A percentile compares a stretch with the other conserved stretches of the same genome.
Evolutionary conservation across 2,797 vertebrate species (phyloP).

Genomic region (Myiotriccus ornatus): DNA sequence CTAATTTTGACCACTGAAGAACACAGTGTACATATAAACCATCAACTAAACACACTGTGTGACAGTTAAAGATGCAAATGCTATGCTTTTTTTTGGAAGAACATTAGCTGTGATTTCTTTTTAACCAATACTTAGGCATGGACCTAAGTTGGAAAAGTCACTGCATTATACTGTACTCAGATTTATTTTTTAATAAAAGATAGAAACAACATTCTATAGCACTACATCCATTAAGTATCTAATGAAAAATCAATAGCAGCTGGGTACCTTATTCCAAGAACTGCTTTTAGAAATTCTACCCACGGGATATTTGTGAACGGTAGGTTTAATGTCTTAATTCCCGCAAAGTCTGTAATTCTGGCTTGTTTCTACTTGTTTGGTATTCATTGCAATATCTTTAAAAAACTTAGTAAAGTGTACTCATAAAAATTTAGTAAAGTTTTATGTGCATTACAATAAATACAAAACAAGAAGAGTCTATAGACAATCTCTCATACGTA

Average conservation of each 20-base stretch:
- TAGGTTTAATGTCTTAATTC: slow-evolving; percentile 23
- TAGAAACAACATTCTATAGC: slow-evolving; percentile 2
- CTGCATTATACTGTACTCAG: neutral
- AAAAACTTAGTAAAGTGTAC: neutral
- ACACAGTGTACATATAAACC: neutral
- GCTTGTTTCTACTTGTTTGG: neutral
- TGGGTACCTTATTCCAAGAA: slow-evolving; percentile 24
- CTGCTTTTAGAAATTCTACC: slow-evolving; percentile 49
- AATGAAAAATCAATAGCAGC: slow-evolving; percentile 55
- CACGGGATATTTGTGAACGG: slow-evolving; percentile 16
- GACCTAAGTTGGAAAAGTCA: neutral
- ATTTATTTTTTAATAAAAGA: slow-evolving; percentile 33
- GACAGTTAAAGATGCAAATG: neutral
- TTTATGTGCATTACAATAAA: slow-evolving; percentile 11
- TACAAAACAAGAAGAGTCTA: neutral
- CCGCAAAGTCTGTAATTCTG: slow-evolving; percentile 20
- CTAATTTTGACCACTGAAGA: neutral
- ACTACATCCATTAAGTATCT: neutral
- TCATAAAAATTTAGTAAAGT: slow-evolving; percentile 25
- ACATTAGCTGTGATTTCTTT: neutral
- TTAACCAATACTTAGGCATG: neutral
- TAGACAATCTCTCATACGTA: neutral
- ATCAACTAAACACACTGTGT: neutral
- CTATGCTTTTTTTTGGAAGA: neutral
- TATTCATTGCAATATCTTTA: neutral